A percentile compares a stretch with the other conserved stretches of the same genome.
Conservation (phyloP, 2,888 invertebrate species). For the Smittia sp. region DNA sequence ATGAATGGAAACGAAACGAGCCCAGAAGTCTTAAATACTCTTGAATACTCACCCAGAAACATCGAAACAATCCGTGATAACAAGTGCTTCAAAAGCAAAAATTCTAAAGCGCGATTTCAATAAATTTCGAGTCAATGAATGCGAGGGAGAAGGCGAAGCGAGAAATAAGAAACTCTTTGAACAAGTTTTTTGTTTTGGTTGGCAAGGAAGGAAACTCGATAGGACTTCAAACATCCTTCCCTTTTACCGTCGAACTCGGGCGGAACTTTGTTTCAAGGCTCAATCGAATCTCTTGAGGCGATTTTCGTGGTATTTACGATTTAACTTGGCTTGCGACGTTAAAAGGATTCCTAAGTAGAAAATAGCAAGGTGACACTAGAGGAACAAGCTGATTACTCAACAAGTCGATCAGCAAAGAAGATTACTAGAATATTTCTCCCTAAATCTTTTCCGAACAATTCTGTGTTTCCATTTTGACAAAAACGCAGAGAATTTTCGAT, state of each 20-base stretch:
- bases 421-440: no score
- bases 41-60: background rate
- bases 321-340: background rate
- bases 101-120: background rate
- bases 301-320: background rate
- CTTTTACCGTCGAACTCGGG: background rate
- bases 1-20: background rate
- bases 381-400: no score
- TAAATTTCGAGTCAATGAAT: slow-evolving; percentile 25
- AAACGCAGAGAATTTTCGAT: no score
- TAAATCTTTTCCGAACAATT: no score
- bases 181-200: background rate
- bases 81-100: slow-evolving; percentile 9
- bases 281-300: background rate
- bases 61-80: background rate
- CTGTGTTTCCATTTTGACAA: no score
- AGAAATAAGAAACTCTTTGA: background rate
- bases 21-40: background rate
- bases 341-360: background rate
- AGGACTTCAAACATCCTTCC: no score
- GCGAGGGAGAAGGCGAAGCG: background rate
- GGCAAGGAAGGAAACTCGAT: no score
- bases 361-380: no score
- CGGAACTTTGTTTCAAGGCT: background rate
- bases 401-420: no score